Percentiles rank a stretch among this genome's conserved stretches.
These are phyloP conservation scores for Caenorhabditis briggsae DNA, from an alignment of 1,140 invertebrate species.

Conservation along the genomic window DNA sequence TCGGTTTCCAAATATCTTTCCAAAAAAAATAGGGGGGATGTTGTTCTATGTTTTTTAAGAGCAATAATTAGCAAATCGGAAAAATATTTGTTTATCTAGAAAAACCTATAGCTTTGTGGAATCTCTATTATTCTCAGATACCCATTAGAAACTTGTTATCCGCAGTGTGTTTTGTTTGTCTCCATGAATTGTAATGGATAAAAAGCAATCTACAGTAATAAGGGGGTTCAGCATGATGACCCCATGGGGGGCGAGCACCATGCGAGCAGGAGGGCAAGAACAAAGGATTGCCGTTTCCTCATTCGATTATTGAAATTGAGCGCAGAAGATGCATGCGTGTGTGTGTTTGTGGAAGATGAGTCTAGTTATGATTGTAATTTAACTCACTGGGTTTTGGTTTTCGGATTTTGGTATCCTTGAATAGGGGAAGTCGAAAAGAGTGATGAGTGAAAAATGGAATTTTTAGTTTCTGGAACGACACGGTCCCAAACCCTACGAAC, in stretches of 20 bases:
- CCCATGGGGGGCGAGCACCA: not conserved
- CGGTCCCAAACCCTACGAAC: too few relatives aligned
- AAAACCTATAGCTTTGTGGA: too few relatives aligned
- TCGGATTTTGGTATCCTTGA: not conserved
- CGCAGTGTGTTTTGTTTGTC: conserved; percentile 8
- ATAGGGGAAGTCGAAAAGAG: not conserved
- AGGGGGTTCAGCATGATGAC: conserved; percentile 33
- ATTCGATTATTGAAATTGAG: conserved; percentile 54
- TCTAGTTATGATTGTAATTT: conserved; percentile 27
- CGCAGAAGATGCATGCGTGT: not conserved
- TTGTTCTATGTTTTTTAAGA: too few relatives aligned
- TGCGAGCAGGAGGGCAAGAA: conserved; percentile 48
- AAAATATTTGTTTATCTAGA: too few relatives aligned
- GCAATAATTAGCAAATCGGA: too few relatives aligned
- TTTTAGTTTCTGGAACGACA: too few relatives aligned
- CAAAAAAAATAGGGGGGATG: too few relatives aligned
- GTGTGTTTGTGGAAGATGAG: not conserved
- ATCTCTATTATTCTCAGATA: too few relatives aligned
- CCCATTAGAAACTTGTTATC: conserved; percentile 16
- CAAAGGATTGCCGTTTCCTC: conserved; percentile 51
- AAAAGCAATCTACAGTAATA: conserved; percentile 53
- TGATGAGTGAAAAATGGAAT: too few relatives aligned
- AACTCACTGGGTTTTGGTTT: not conserved
- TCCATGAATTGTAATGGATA: not conserved
- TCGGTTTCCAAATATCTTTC: too few relatives aligned